Percentiles rank a stretch among this genome's conserved stretches.
These are phyloP conservation scores for Coregonus sp. DNA, from an alignment of 2,797 vertebrate genomes.

Conservation along the genomic window DNA sequence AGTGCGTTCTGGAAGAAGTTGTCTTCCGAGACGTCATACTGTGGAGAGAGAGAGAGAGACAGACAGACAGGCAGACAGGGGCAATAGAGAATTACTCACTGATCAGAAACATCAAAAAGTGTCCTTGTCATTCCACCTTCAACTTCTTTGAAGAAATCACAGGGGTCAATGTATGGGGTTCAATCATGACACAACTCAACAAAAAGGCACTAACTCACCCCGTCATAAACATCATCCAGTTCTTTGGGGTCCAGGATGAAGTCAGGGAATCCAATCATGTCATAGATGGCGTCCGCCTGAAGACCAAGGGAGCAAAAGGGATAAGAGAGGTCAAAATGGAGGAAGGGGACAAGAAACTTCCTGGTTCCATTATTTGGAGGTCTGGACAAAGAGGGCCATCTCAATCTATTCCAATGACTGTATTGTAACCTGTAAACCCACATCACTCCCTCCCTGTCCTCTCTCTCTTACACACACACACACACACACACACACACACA, in stretches of 20 bases:
- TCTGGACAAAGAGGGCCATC: not conserved
- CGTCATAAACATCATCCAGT: conserved; percentile 94
- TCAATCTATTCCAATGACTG: not conserved
- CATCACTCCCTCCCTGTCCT: not conserved
- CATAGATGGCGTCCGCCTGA: conserved; percentile 94
- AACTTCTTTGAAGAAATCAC: not conserved
- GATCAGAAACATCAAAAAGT: not conserved
- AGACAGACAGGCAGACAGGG: no score
- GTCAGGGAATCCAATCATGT: conserved; percentile 98
- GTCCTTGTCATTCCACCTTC: not conserved
- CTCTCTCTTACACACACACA: not conserved
- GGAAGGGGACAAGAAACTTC: not conserved
- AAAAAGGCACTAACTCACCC: conserved; percentile 76
- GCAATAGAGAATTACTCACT: not conserved
- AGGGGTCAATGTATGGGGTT: not conserved
- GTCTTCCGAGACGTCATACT: conserved; percentile 95
- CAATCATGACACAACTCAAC: not conserved
- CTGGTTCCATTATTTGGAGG: not conserved
- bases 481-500: not conserved
- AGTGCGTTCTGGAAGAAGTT: conserved; percentile 98
- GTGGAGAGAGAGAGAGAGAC: conserved; percentile 23
- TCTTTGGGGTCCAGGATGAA: conserved; percentile 96
- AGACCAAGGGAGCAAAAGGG: conserved; percentile 12
- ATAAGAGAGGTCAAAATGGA: not conserved
- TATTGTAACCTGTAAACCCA: not conserved